A percentile compares a stretch with the other conserved stretches of the same genome.
Evolutionary conservation across 2,797 vertebrate genomes (phyloP).

Genomic region (Ceyx erithaca): DNA sequence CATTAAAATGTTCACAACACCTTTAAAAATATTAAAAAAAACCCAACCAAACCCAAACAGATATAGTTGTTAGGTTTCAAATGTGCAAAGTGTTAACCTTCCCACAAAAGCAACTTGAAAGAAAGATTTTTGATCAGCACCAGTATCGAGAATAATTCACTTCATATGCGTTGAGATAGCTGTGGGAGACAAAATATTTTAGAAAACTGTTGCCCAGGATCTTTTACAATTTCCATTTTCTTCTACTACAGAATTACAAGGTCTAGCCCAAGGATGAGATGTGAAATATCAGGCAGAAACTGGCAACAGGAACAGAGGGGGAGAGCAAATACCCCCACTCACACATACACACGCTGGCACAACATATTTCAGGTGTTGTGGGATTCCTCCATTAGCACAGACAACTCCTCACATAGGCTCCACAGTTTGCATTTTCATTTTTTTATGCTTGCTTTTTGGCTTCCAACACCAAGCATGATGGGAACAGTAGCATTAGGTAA

Average conservation of each 20-base stretch:
- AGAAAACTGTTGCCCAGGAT: conserved; percentile 12
- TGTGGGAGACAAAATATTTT: conserved; percentile 47
- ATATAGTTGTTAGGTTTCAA: conserved; percentile 46
- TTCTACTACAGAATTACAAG: conserved; percentile 14
- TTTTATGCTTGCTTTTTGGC: neutral
- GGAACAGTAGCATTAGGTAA: neutral
- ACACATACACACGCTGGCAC: neutral
- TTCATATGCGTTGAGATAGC: conserved; percentile 30
- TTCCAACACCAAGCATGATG: neutral
- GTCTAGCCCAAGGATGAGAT: neutral
- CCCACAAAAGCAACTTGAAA: conserved; percentile 49
- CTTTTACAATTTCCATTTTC: neutral
- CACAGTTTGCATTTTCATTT: neutral
- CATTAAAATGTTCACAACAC: conserved; percentile 2
- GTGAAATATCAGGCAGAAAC: neutral
- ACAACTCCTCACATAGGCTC: neutral
- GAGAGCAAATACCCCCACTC: neutral
- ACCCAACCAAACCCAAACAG: neutral
- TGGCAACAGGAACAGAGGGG: neutral
- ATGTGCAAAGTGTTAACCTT: conserved; percentile 71
- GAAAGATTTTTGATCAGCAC: conserved; percentile 48
- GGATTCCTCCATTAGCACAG: neutral
- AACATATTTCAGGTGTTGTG: neutral
- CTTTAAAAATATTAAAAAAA: neutral
- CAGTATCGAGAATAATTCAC: conserved; percentile 62